Evolutionary conservation across 2,113 vertebrate species (phyloP), one percentile per base, ranked within the genome.

Genomic region (Campylomormyrus tamandua): DNA sequence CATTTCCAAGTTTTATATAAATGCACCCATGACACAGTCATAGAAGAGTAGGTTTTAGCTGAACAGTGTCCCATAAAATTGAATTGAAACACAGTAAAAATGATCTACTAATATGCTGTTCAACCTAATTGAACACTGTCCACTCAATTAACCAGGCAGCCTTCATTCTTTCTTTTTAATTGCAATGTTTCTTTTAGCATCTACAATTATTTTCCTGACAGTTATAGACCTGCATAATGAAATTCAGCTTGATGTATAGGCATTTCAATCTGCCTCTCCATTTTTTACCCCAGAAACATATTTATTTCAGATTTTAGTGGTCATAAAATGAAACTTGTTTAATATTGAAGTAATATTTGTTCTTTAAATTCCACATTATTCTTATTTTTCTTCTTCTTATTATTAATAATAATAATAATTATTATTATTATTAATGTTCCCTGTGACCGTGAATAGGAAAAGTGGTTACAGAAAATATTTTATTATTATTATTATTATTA

Each of bases 91-190:
- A 90, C 93, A 94, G 93, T 93, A 93, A 94, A 91, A 94, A 93
- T 93, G 94, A 95, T 94, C 93, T 95, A 93, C 94, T 96, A 95
- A 96, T 96, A 94, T 94, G 94, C 93, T 91, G 93, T 94, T 95
- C 92, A 87, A 94, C 94, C 93, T 95, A 96, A 96, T 95, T 96
- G 92, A 95, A 93, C 94, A 88, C 92, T 93, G 94, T 94, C 93
- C 92, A 92, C 94, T 94, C 94, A 95, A 94, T 93, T 96, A 94
- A 95, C 93, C 92, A 91, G 93, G 92, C 93, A 92, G 92, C 94
- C 93, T 94, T 94, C 74, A 93, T 94, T 91, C 91, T 89, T 86
- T 58, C 48, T 92, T 90, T 92, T 93, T 94, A 95, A 95, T 92
- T 92, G 92, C 92, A 46, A 88, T 10, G 87, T 92, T 91, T 93